Conservation (phyloP, 2,113 vertebrate species). For the Indicator maculatus region DNA sequence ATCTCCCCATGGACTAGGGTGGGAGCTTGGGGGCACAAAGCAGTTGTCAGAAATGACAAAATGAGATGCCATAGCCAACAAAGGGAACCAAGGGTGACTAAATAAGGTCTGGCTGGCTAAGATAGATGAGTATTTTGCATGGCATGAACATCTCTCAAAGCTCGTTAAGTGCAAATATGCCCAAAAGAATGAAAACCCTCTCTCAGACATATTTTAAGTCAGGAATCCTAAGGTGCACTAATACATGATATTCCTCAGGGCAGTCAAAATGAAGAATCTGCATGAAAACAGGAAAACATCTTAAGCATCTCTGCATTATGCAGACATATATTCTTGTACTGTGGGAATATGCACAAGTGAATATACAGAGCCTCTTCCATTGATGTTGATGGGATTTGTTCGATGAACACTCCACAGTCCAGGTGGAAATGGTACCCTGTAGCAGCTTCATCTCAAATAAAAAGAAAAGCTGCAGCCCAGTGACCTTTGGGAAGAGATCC, state of each 20-base stretch:
- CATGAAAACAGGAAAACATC: constrained; percentile 41
- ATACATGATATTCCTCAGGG: background rate
- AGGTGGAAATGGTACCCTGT: background rate
- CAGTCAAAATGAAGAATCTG: constrained; percentile 40
- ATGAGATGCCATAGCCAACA: background rate
- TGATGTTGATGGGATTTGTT: constrained; percentile 8
- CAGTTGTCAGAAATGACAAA: background rate
- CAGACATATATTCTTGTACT: background rate
- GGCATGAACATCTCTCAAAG: constrained; percentile 20
- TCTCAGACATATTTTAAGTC: constrained; percentile 27
- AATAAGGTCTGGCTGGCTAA: background rate
- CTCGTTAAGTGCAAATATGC: constrained; percentile 25
- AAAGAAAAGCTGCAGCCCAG: background rate
- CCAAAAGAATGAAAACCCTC: constrained; percentile 20
- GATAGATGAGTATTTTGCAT: constrained; percentile 29
- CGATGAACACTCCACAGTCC: background rate
- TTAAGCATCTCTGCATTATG: constrained; percentile 29
- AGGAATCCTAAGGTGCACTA: constrained; percentile 41
- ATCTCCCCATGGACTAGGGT: background rate
- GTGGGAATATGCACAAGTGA: background rate
- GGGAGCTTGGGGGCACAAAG: background rate
- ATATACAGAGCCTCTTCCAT: background rate
- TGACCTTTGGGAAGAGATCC: background rate
- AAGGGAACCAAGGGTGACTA: background rate
- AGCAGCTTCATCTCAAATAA: background rate